Percentiles rank a stretch among this genome's conserved stretches.
These are phyloP conservation scores for Clavelina lepadiformis DNA, from an alignment of 23 tunicate genomes.

Conservation along the genomic window DNA sequence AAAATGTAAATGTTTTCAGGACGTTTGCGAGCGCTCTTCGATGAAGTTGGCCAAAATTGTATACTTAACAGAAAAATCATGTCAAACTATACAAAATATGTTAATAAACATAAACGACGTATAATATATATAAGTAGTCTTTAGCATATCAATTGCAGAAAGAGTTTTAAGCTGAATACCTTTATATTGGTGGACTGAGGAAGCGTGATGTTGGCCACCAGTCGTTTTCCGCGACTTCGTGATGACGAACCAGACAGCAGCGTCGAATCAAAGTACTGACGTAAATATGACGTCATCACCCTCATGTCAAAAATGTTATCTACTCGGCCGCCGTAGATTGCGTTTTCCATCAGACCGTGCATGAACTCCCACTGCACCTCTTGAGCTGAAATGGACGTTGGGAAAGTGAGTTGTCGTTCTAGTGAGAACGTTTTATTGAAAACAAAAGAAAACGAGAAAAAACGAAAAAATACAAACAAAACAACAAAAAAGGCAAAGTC, in stretches of 20 bases:
- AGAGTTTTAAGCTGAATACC: too few species aligned
- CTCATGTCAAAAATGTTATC: slow-evolving; percentile 88
- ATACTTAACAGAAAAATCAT: too few species aligned
- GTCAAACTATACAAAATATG: too few species aligned
- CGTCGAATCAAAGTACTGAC: slow-evolving; percentile 53
- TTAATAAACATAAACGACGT: too few species aligned
- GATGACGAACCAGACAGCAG: slow-evolving; percentile 30
- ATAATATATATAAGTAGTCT: too few species aligned
- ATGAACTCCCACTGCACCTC: slow-evolving; percentile 70
- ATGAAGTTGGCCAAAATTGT: too few species aligned
- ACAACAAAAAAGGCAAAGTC: too few species aligned
- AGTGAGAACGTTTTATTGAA: not conserved
- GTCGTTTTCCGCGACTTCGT: slow-evolving; percentile 35
- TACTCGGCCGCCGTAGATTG: slow-evolving; percentile 93
- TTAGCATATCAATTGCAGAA: too few species aligned
- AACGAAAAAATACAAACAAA: not conserved
- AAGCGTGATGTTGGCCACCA: slow-evolving; percentile 39
- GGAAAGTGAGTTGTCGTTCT: too few species aligned
- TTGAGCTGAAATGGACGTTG: too few species aligned
- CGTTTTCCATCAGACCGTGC: slow-evolving; percentile 91
- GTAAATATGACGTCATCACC: slow-evolving; percentile 56
- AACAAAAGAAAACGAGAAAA: not conserved
- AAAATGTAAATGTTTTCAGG: not conserved
- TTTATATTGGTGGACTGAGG: slow-evolving; percentile 62
- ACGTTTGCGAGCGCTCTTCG: too few species aligned